Base-by-base conservation (phyloP, 2,113 vertebrate genomes). In the Spermophilus dauricus region DNA sequence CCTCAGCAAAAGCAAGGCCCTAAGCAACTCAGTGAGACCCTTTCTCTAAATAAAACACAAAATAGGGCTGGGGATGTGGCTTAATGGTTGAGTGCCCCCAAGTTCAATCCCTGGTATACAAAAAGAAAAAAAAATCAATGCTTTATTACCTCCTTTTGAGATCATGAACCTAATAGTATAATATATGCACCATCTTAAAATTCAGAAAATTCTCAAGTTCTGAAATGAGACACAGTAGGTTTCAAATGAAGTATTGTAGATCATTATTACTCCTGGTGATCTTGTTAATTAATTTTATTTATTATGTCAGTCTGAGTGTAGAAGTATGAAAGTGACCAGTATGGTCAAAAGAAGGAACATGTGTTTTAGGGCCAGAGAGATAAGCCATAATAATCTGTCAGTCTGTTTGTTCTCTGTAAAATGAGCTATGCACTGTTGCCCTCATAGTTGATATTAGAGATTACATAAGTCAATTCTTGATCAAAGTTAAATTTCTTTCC, bases 401-500 rank as follows among this genome's bases (percentile, higher is more conserved):
- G 53, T 34, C 22, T 84, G 14, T 92, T 78, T 85, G 42, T 85
- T 42, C 18, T 91, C 34, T 93, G 14, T 75, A 81, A 96, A 77
- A 51, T 84, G 18, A 80, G 16, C 48, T 88, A 2, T 42, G 58
- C 39, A 28, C 48, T 91, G 56, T 48, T 94, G 11, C 32, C 28
- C 53, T 89, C 61, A 85, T 58, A 88, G 65, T 81, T 89, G 70
- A 82, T 86, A 48, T 10, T 48, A 67, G 92, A 48, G 84, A 69
- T 96, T 78, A 92, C 39, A 48, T 76, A 58, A 86, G n/a, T 42
- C 86, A 77, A 78, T 94, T 94, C 26, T 87, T 96, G 17, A 76
- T 97, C 13, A 92, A 73, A 95, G 67, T 95, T 86, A 92, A 22
- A 42, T 95, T 86, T 96, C 11, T 69, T 94, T 76, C 22, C 9